Conservation (phyloP, 2,888 invertebrate genomes). For the Rotaria magnacalcarata region DNA sequence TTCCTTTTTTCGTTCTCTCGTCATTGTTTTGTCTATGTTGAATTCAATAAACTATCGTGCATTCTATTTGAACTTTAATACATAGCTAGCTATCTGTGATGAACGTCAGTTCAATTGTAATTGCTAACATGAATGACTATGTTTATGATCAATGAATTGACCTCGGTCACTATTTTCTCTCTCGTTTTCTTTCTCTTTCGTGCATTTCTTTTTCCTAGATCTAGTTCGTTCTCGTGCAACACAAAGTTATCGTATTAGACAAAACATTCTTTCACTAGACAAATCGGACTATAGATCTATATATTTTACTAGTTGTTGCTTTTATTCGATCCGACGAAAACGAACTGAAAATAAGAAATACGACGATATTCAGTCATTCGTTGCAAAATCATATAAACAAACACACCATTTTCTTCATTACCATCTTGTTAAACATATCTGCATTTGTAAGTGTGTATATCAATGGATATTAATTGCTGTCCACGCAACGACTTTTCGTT, state of each 20-base stretch:
- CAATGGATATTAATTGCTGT: constrained; percentile 26
- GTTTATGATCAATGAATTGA: neutral
- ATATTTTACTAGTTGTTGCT: neutral
- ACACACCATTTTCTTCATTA: neutral
- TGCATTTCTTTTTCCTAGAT: neutral
- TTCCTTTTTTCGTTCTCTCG: neutral
- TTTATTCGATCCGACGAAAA: neutral
- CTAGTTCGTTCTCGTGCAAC: neutral
- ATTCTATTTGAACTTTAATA: neutral
- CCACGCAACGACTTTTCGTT: constrained; percentile 34
- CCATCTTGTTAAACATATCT: no score
- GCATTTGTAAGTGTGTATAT: neutral
- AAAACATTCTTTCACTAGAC: neutral
- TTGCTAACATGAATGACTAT: neutral
- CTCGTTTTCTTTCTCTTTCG: neutral
- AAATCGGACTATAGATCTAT: neutral
- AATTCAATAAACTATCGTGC: neutral
- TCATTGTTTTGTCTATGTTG: neutral
- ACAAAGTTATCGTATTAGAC: neutral
- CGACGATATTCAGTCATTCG: neutral
- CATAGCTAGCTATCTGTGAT: neutral
- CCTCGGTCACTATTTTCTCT: neutral
- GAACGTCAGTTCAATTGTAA: neutral
- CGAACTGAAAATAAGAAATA: neutral
- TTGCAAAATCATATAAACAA: neutral